Percentiles rank a stretch among this genome's conserved stretches.
These are phyloP conservation scores for Drosophila guanche DNA, from an alignment of 1,140 invertebrate genomes.

Conservation along the genomic window DNA sequence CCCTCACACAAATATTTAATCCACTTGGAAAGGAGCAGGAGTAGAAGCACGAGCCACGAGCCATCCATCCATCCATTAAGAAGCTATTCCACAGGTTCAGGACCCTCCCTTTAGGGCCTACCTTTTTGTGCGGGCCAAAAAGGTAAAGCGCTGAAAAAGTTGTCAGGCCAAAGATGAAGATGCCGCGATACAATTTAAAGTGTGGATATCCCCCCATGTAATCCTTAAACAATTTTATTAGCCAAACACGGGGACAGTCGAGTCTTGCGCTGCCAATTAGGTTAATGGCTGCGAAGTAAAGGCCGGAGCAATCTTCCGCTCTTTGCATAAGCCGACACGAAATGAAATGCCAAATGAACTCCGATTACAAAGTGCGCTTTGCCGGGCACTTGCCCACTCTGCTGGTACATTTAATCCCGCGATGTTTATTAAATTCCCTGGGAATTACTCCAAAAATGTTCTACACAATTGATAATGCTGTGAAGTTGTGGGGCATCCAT, in stretches of 20 bases:
- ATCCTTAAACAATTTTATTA: slow-evolving; percentile 72
- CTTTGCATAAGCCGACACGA: slow-evolving; percentile 3
- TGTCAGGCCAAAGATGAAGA: slow-evolving; percentile 42
- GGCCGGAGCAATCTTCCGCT: background rate
- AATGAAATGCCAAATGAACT: slow-evolving; percentile 8
- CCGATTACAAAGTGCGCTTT: too few species aligned
- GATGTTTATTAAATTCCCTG: too few species aligned
- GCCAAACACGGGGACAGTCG: slow-evolving; percentile 10
- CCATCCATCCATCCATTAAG: slow-evolving; percentile 41
- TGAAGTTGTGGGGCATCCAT: too few species aligned
- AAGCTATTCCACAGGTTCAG: slow-evolving; percentile 56
- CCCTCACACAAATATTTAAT: slow-evolving; percentile 58
- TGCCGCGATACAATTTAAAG: slow-evolving; percentile 61
- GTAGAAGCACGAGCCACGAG: background rate
- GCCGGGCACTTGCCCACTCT: too few species aligned
- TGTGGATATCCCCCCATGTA: slow-evolving; percentile 46
- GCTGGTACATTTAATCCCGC: too few species aligned
- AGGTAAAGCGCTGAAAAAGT: slow-evolving; percentile 44
- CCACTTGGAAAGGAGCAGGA: slow-evolving; percentile 30
- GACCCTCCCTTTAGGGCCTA: slow-evolving; percentile 25
- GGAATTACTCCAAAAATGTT: too few species aligned
- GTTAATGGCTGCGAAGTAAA: slow-evolving; percentile 55
- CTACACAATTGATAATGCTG: too few species aligned
- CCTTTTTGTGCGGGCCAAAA: slow-evolving; percentile 62
- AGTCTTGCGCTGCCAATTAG: slow-evolving; percentile 67